These are phyloP conservation scores for Solenopsis fugax DNA, from an alignment of 1,140 invertebrate genomes.

Conservation along the genomic window DNA sequence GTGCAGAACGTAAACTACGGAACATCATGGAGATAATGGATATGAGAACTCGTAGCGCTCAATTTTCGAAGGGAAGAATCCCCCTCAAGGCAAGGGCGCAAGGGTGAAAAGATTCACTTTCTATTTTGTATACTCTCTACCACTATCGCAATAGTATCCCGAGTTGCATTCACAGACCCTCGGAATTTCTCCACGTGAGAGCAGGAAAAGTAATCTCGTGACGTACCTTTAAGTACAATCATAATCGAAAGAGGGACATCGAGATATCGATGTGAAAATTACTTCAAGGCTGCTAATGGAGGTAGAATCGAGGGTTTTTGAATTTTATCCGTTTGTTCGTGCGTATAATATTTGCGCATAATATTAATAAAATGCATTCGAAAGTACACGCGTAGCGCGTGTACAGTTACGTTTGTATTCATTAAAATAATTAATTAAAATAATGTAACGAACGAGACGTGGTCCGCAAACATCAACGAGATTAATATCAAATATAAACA, in stretches of 20 bases:
- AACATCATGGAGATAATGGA: constrained; percentile 77
- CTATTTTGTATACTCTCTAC: constrained; percentile 77
- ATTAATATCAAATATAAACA: constrained; percentile 77
- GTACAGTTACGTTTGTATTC: constrained; percentile 62
- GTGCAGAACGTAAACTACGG: constrained; percentile 67
- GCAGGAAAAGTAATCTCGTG: constrained; percentile 17
- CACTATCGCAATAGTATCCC: constrained; percentile 73
- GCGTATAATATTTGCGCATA: constrained; percentile 39
- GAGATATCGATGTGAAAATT: constrained; percentile 23
- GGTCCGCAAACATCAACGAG: constrained; percentile 68
- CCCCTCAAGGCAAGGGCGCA: constrained; percentile 65
- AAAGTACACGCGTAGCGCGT: constrained; percentile 15
- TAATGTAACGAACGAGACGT: constrained; percentile 70
- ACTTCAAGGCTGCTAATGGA: constrained; percentile 12
- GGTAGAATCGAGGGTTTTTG: neutral
- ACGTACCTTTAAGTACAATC: neutral
- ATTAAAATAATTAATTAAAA: constrained; percentile 77
- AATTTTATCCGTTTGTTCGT: constrained; percentile 6
- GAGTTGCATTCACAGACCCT: constrained; percentile 16
- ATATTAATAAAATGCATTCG: constrained; percentile 49
- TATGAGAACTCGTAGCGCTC: constrained; percentile 74
- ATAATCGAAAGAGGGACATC: neutral
- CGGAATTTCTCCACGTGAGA: constrained; percentile 10
- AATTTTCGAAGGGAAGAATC: constrained; percentile 68
- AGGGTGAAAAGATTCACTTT: constrained; percentile 78